Percentiles rank a stretch among this genome's conserved stretches.
Evolutionary conservation across 1,140 invertebrate genomes (phyloP).

Genomic region (Lysiphlebus fabarum): DNA sequence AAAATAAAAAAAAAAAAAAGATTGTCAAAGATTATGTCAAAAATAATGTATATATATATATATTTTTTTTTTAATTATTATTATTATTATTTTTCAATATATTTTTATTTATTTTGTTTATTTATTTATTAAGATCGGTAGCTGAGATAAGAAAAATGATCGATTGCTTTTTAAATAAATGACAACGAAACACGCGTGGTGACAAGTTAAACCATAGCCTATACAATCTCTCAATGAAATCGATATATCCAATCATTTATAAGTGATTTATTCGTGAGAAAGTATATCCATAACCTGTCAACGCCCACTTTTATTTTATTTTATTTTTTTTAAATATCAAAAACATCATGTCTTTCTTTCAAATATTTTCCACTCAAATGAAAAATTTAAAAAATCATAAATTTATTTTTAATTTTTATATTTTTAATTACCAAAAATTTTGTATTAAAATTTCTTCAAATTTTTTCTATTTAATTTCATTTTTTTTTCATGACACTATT

Average conservation of each 20-base stretch:
- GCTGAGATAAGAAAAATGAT: slow-evolving; percentile 51
- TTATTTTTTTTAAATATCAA: not conserved
- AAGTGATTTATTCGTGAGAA: not conserved
- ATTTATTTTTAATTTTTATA: no score
- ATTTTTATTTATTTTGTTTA: not conserved
- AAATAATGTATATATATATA: no score
- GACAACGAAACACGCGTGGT: slow-evolving; percentile 25
- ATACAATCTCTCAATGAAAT: not conserved
- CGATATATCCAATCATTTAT: no score
- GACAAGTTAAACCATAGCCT: slow-evolving; percentile 19
- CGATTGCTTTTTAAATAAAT: slow-evolving; percentile 36
- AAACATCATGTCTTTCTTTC: not conserved
- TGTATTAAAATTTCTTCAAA: no score
- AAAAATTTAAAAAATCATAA: no score
- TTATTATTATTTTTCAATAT: slow-evolving; percentile 8
- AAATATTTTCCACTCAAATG: no score
- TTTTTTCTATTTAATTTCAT: no score
- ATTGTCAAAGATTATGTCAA: slow-evolving; percentile 4
- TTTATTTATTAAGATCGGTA: slow-evolving; percentile 39
- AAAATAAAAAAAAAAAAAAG: not conserved
- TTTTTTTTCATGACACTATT: no score
- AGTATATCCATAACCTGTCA: slow-evolving; percentile 4
- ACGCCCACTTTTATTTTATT: slow-evolving; percentile 9
- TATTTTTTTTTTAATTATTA: slow-evolving; percentile 17
- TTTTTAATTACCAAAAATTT: no score